Evolutionary conservation across 2,113 vertebrate species (phyloP).

Genomic region (Oenanthe melanoleuca): DNA sequence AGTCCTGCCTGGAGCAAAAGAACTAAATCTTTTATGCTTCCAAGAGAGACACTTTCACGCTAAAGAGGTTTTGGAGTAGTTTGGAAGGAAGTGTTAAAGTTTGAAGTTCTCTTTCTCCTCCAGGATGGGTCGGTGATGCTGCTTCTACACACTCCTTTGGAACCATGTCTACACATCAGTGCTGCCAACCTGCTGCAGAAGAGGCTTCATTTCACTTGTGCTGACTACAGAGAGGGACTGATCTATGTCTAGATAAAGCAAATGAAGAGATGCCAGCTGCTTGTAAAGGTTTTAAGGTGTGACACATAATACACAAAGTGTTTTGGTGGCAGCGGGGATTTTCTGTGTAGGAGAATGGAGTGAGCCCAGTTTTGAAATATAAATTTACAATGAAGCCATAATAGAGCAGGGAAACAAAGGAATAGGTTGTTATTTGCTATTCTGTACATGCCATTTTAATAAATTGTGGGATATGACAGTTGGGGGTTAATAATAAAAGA

Average conservation of each 20-base stretch:
- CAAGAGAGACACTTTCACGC: neutral
- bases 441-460: neutral
- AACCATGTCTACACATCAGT: neutral
- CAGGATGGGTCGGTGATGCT: rapidly evolving
- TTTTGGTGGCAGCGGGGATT: neutral
- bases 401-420: neutral
- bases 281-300: neutral
- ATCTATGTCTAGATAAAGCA: neutral
- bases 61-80: neutral
- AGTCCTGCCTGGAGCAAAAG: neutral
- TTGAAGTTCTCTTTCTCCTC: neutral
- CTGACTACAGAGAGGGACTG: neutral
- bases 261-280: neutral
- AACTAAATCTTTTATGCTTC: neutral
- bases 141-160: neutral
- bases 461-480: neutral
- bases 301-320: neutral
- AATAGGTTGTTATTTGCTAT: neutral
- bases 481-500: neutral
- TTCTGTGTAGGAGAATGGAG: neutral
- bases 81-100: neutral
- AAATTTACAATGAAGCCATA: neutral
- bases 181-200: neutral
- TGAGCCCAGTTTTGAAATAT: neutral
- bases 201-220: neutral